A percentile compares a stretch with the other conserved stretches of the same genome.
Evolutionary conservation across 2,888 invertebrate species (phyloP).

Genomic region (Dromius quadrimaculatus): DNA sequence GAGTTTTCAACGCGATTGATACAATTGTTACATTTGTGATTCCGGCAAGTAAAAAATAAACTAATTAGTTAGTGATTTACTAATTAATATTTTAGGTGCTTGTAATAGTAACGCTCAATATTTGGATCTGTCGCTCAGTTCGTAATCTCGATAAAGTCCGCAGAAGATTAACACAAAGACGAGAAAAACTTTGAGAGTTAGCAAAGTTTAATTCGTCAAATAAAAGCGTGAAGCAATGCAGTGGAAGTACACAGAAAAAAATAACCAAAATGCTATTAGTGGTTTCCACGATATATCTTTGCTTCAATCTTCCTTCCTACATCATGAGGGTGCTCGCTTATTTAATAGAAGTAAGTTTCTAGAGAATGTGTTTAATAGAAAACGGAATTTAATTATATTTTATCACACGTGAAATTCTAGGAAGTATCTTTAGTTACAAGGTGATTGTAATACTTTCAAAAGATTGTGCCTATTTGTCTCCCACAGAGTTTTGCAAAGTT

Average conservation of each 20-base stretch:
- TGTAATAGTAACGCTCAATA: constrained; percentile 35
- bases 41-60: constrained; percentile 77
- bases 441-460: no score
- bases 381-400: no score
- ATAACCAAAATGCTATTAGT: constrained; percentile 86
- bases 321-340: constrained; percentile 74
- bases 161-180: constrained; percentile 24
- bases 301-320: constrained; percentile 83
- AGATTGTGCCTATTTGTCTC: no score
- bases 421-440: no score
- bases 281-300: constrained; percentile 83
- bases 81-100: constrained; percentile 21
- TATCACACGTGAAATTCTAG: no score
- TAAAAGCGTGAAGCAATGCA: constrained; percentile 4
- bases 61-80: no score
- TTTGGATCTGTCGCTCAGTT: constrained; percentile 37
- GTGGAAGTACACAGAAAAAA: constrained; percentile 71
- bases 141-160: constrained; percentile 38
- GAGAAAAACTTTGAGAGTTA: constrained; percentile 38
- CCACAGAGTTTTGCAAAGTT: no score
- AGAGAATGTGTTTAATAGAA: no score
- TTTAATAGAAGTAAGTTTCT: constrained; percentile 56
- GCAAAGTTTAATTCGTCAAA: neutral
- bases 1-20: constrained; percentile 78
- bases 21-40: constrained; percentile 79